These are phyloP conservation scores for Macrosiphum euphorbiae DNA, from an alignment of 2,888 invertebrate species.

Conservation along the genomic window DNA sequence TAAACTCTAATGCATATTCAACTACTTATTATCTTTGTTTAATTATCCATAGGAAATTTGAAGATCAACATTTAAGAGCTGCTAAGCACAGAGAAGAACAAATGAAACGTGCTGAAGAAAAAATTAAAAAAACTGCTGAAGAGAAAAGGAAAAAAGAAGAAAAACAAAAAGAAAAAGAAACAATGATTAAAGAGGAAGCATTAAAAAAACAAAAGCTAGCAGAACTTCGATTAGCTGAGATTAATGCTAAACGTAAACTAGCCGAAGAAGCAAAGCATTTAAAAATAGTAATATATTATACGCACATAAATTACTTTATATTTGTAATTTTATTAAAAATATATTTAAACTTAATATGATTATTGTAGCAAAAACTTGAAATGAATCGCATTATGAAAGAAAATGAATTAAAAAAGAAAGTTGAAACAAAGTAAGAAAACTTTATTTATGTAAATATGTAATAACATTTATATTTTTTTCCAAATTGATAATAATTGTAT, in stretches of 20 bases:
- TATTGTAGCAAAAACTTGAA: constrained; percentile 32
- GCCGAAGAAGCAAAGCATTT: constrained; percentile 10
- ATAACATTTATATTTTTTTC: background rate
- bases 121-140: constrained; percentile 43
- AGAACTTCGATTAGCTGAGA: constrained; percentile 31
- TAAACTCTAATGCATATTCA: background rate
- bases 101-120: constrained; percentile 32
- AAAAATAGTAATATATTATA: constrained; percentile 35
- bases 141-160: constrained; percentile 41
- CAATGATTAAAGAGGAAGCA: constrained; percentile 26
- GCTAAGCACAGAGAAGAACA: constrained; percentile 51
- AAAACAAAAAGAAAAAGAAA: constrained; percentile 46
- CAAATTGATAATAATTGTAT: background rate
- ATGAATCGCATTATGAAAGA: constrained; percentile 26
- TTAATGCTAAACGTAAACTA: constrained; percentile 45
- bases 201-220: constrained; percentile 56
- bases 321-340: background rate
- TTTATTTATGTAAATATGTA: too few relatives aligned
- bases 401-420: constrained; percentile 46
- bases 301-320: background rate
- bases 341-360: background rate
- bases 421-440: constrained; percentile 30
- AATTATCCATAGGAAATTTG: constrained; percentile 40
- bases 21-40: background rate
- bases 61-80: constrained; percentile 43